Evolutionary conservation across 2,888 invertebrate species (phyloP).

Genomic region (Phania funesta): DNA sequence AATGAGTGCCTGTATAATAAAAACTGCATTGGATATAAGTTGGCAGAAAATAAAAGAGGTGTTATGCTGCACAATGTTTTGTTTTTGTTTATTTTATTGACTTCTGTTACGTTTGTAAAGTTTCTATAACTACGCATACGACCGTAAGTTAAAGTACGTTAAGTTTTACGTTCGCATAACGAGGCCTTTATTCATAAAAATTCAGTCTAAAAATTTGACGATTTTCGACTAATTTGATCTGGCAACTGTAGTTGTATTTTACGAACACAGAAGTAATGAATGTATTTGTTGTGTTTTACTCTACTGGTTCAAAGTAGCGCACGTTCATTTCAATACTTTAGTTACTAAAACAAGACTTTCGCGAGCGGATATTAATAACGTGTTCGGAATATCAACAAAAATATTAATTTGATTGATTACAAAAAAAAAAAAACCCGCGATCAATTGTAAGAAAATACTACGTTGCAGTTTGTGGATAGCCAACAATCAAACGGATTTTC

Average conservation of each 20-base stretch:
- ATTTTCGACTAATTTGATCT: too few relatives aligned
- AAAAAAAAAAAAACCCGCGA: not conserved
- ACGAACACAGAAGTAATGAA: not conserved
- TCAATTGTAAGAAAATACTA: conserved; percentile 7
- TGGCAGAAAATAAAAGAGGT: too few relatives aligned
- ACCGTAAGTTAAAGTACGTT: too few relatives aligned
- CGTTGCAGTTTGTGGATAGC: not conserved
- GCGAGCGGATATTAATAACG: conserved; percentile 73
- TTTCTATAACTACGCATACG: too few relatives aligned
- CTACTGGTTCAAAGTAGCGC: conserved; percentile 35
- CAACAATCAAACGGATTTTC: conserved; percentile 1
- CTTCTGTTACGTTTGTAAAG: too few relatives aligned
- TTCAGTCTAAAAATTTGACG: too few relatives aligned
- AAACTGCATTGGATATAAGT: too few relatives aligned
- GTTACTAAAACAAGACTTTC: conserved; percentile 77
- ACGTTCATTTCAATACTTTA: conserved; percentile 68
- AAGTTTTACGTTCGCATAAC: too few relatives aligned
- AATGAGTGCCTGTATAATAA: too few relatives aligned
- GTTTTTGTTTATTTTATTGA: too few relatives aligned
- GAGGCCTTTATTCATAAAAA: too few relatives aligned
- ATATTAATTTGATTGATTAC: conserved; percentile 17
- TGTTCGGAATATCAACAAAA: conserved; percentile 36
- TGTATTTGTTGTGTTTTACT: conserved; percentile 27
- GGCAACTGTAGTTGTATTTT: not conserved
- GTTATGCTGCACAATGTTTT: too few relatives aligned